Base-by-base conservation (phyloP, 2,113 vertebrate genomes). In the Fukomys damarensis region DNA sequence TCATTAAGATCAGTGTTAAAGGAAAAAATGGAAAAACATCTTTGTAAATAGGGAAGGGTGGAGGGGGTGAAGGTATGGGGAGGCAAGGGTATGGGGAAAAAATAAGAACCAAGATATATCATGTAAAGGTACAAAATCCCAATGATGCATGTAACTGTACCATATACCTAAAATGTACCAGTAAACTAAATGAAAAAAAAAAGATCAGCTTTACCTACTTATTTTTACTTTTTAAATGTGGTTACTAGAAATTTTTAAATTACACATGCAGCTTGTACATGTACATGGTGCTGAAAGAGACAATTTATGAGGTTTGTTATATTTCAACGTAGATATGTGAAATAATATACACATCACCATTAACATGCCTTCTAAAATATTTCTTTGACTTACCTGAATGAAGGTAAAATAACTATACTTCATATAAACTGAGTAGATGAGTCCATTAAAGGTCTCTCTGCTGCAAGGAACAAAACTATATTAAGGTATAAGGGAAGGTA, bases 1-100 rank as follows among this genome's bases (percentile, higher is more conserved):
- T 54, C 81, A 91, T 68, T 20, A 56, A 97, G 79, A 79, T 83
- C 32, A 43, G 85, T 91, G n/a, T n/a, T n/a, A n/a, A n/a, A n/a
- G n/a, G n/a, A n/a, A n/a, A n/a, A n/a, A n/a, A n/a, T n/a, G n/a
- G n/a, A n/a, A n/a, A n/a, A n/a, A n/a, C n/a, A n/a, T n/a, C n/a
- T n/a, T n/a, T n/a, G n/a, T n/a, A n/a, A n/a, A n/a, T n/a, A n/a
- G n/a, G n/a, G n/a, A n/a, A n/a, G n/a, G n/a, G n/a, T n/a, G n/a
- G n/a, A n/a, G n/a, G n/a, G n/a, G n/a, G n/a, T n/a, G n/a, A n/a
- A n/a, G n/a, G n/a, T n/a, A n/a, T n/a, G n/a, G n/a, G n/a, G n/a
- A n/a, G n/a, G n/a, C n/a, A n/a, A n/a, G n/a, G n/a, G n/a, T n/a
- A n/a, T n/a, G n/a, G n/a, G n/a, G n/a, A n/a, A n/a, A n/a, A n/a